Percentiles rank a stretch among this genome's conserved stretches.
phyloP scores from a whole-genome alignment of 2,888 invertebrate genomes.

The Galerucella pusilla region DNA sequence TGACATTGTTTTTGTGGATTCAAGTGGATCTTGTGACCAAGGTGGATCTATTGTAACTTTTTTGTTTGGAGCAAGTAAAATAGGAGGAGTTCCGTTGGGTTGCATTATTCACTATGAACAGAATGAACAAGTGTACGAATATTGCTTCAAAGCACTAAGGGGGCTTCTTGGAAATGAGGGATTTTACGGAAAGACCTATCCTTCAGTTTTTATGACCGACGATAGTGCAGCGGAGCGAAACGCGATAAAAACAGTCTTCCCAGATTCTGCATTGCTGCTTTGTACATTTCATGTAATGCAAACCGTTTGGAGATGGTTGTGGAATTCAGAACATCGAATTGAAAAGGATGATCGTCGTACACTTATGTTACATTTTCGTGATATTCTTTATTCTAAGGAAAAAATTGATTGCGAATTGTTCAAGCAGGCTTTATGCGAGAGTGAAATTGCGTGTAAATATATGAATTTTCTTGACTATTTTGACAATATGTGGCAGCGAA shows the following conservation, averaged over 20 bases:
- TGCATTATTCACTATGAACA: constrained; percentile 15
- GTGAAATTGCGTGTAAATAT: too few relatives aligned
- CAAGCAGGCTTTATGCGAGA: too few relatives aligned
- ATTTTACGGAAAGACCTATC: too few relatives aligned
- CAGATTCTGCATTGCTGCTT: constrained; percentile 32
- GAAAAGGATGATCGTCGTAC: not conserved
- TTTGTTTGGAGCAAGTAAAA: constrained; percentile 36
- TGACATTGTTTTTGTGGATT: constrained; percentile 34
- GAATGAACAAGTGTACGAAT: constrained; percentile 25
- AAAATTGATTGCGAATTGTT: too few relatives aligned
- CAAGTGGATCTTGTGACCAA: constrained; percentile 41
- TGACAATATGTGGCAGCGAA: too few relatives aligned
- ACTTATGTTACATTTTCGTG: too few relatives aligned
- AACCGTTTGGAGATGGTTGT: constrained; percentile 16
- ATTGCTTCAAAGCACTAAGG: too few relatives aligned
- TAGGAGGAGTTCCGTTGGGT: constrained; percentile 31
- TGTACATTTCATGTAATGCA: constrained; percentile 40
- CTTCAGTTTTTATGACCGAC: constrained; percentile 40
- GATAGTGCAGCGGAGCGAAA: constrained; percentile 40
- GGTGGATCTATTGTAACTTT: constrained; percentile 36
- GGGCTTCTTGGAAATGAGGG: constrained; percentile 15
- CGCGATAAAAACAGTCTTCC: constrained; percentile 37
- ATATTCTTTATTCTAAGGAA: too few relatives aligned
- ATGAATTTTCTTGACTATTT: too few relatives aligned
- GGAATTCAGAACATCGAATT: not conserved